Evolutionary conservation across 2,797 vertebrate species (phyloP).

Genomic region (Siniperca obscura): DNA sequence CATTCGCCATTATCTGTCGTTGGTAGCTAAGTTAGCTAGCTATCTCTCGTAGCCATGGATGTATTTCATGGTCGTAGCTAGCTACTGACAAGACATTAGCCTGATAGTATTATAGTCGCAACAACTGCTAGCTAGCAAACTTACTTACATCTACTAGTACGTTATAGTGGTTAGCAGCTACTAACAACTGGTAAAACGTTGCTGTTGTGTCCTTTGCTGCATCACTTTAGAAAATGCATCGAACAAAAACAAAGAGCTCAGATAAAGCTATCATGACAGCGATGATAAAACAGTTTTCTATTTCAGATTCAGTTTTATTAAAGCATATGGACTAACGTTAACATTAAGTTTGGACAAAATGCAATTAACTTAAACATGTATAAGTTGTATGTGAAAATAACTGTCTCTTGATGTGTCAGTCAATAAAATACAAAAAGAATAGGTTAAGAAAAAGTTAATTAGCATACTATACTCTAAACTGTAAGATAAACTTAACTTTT

Average conservation of each 20-base stretch:
- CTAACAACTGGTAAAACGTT: background rate
- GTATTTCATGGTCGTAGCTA: background rate
- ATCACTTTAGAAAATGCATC: background rate
- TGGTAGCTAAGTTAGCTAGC: conserved; percentile 26
- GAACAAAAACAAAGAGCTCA: background rate
- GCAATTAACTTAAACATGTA: background rate
- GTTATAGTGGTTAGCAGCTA: background rate
- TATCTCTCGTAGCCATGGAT: background rate
- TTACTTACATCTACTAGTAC: too few relatives aligned
- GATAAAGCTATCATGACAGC: background rate
- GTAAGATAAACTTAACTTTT: background rate
- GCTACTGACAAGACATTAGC: background rate
- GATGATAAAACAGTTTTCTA: too few relatives aligned
- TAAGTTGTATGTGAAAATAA: background rate
- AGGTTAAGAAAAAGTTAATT: background rate
- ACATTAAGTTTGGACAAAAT: background rate
- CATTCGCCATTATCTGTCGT: background rate
- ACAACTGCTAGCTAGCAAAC: background rate
- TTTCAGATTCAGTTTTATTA: background rate
- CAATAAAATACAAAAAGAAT: background rate
- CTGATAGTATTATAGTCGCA: rapidly evolving
- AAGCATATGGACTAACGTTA: background rate
- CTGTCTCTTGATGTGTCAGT: background rate
- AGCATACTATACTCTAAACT: too few relatives aligned
- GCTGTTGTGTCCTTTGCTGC: background rate